phyloP scores from a whole-genome alignment of 2,113 vertebrate species.

The Misgurnus mizolepis region DNA sequence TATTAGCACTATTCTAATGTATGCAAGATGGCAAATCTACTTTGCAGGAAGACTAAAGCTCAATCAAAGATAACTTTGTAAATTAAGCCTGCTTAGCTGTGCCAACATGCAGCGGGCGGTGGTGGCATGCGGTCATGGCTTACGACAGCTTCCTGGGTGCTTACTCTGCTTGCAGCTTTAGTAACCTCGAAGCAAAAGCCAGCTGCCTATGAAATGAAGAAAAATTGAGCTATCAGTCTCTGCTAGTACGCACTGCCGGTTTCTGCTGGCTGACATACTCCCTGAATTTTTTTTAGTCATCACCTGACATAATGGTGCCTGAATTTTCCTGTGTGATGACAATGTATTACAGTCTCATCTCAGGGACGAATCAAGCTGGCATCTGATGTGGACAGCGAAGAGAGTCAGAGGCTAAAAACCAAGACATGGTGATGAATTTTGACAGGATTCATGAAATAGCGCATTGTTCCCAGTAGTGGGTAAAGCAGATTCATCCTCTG shows the following conservation, averaged over 20 bases:
- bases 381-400: conserved; percentile 34
- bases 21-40: not conserved
- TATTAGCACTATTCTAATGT: conserved; percentile 11
- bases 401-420: conserved; percentile 45
- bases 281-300: conserved; percentile 37
- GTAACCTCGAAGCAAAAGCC: conserved; percentile 7
- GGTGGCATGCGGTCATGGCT: not conserved
- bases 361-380: conserved; percentile 38
- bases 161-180: not conserved
- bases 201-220: conserved; percentile 38
- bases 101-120: not conserved
- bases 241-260: conserved; percentile 32
- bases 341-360: conserved; percentile 52
- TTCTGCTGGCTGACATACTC: conserved; percentile 46
- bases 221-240: conserved; percentile 53
- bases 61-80: not conserved
- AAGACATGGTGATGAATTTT: conserved; percentile 37
- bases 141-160: not conserved
- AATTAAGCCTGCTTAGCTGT: not conserved
- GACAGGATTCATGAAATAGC: conserved; percentile 31
- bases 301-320: conserved; percentile 53
- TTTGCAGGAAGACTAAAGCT: not conserved
- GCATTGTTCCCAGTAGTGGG: not conserved
- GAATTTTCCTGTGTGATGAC: conserved; percentile 41
- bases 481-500: no score